Percentiles rank a stretch among this genome's conserved stretches.
Evolutionary conservation across 2,888 invertebrate species (phyloP).

Genomic region (Chydorus sphaericus): DNA sequence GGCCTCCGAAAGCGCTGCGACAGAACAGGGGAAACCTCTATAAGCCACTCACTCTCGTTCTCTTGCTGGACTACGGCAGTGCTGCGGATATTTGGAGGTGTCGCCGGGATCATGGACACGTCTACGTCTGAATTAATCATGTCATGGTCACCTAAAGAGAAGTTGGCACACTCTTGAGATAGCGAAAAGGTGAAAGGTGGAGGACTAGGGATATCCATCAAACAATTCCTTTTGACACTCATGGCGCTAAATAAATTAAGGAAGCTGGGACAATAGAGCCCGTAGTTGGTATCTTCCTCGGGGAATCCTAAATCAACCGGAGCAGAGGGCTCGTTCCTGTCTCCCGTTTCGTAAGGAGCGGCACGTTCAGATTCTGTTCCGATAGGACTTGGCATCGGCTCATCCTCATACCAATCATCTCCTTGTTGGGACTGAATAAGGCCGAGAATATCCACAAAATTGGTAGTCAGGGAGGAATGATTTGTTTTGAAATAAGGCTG

Average conservation of each 20-base stretch:
- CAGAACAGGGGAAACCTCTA: neutral
- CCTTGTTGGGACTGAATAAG: neutral
- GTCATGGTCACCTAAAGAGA: neutral
- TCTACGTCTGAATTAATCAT: neutral
- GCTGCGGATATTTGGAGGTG: neutral
- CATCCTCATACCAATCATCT: neutral
- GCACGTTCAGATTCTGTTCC: neutral
- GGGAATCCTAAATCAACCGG: neutral
- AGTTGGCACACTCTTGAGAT: neutral
- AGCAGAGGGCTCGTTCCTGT: neutral
- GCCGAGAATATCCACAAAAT: constrained; percentile 4
- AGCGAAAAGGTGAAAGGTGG: neutral
- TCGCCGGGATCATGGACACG: neutral
- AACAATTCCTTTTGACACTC: neutral
- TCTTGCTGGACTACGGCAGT: too few relatives aligned
- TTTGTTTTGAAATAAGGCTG: neutral
- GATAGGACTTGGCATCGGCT: neutral
- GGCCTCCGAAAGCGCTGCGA: neutral
- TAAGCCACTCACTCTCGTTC: too few relatives aligned
- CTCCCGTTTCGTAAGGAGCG: neutral
- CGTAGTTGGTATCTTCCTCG: neutral
- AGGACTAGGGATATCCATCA: neutral
- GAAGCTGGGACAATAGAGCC: neutral
- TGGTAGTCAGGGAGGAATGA: neutral
- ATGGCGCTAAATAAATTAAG: neutral